These are phyloP conservation scores for Drosophila teissieri DNA, from an alignment of 1,140 invertebrate genomes.

Conservation along the genomic window DNA sequence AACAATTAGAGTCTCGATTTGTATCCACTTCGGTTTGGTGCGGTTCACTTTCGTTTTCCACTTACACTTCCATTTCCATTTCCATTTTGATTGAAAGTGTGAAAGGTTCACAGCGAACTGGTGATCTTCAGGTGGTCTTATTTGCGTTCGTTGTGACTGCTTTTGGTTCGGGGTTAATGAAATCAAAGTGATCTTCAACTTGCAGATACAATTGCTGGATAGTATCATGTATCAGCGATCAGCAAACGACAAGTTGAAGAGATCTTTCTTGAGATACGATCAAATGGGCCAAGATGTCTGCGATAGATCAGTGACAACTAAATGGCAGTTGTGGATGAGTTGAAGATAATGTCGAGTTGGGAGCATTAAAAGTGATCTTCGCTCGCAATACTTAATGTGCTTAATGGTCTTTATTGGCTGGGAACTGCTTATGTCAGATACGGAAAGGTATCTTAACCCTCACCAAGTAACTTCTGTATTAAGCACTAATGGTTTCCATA, in stretches of 20 bases:
- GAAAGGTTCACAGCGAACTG: conserved; percentile 28
- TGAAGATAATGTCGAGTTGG: conserved; percentile 8
- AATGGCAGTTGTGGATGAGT: conserved; percentile 16
- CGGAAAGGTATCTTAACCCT: too few relatives aligned
- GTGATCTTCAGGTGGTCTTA: conserved; percentile 20
- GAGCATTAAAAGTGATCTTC: neutral
- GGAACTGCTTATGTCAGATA: too few relatives aligned
- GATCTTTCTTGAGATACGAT: conserved; percentile 26
- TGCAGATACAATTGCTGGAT: conserved; percentile 1
- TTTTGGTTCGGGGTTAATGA: conserved; percentile 3
- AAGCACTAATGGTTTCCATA: neutral
- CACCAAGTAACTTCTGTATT: neutral
- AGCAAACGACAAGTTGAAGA: conserved; percentile 11
- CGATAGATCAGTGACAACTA: conserved; percentile 21
- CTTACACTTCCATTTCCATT: neutral
- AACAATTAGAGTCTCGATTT: conserved; percentile 69
- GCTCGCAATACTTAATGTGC: too few relatives aligned
- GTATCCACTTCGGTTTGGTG: conserved; percentile 25
- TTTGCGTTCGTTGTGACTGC: conserved; percentile 13
- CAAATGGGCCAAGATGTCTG: conserved; percentile 25
- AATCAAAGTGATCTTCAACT: conserved; percentile 19
- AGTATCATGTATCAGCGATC: neutral
- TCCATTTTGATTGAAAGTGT: conserved; percentile 16
- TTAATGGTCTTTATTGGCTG: too few relatives aligned
- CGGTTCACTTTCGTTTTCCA: conserved; percentile 48